Evolutionary conservation across 1,140 invertebrate genomes (phyloP).

Genomic region (Cherax destructor): DNA sequence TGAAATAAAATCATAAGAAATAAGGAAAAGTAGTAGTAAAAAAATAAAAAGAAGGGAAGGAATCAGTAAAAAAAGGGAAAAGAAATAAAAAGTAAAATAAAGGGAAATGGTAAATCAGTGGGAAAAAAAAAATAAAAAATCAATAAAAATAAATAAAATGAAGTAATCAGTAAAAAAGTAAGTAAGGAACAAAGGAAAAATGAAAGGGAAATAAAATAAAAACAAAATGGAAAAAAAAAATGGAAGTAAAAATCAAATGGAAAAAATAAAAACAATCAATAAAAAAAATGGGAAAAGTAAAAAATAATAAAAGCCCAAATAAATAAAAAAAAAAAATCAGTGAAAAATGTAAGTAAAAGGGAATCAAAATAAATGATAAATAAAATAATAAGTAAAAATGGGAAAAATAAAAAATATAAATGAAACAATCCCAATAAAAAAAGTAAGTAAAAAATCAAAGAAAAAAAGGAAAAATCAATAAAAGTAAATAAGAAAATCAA

Average conservation of each 20-base stretch:
- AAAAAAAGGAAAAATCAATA: background rate
- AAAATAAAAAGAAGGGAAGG: background rate
- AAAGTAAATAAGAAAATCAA: background rate
- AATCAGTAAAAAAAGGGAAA: too few relatives aligned
- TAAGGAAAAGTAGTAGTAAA: background rate
- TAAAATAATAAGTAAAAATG: background rate
- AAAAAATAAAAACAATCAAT: background rate
- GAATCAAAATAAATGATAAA: background rate
- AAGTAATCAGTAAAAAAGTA: too few relatives aligned
- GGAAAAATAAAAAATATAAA: background rate
- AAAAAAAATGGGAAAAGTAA: background rate
- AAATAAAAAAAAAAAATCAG: background rate
- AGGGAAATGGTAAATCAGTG: too few relatives aligned
- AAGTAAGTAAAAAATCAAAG: background rate
- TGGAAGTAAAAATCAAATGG: background rate
- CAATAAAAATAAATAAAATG: too few relatives aligned
- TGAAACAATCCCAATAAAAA: background rate
- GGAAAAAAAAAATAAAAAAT: too few relatives aligned
- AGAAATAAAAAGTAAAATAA: too few relatives aligned
- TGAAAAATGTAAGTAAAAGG: too few relatives aligned
- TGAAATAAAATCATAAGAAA: background rate
- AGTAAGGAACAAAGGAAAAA: background rate
- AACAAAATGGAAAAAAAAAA: background rate
- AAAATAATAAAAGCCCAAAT: background rate
- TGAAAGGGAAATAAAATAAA: background rate